These are phyloP conservation scores for Phortica variegata DNA, from an alignment of 1,140 invertebrate genomes.

Conservation along the genomic window DNA sequence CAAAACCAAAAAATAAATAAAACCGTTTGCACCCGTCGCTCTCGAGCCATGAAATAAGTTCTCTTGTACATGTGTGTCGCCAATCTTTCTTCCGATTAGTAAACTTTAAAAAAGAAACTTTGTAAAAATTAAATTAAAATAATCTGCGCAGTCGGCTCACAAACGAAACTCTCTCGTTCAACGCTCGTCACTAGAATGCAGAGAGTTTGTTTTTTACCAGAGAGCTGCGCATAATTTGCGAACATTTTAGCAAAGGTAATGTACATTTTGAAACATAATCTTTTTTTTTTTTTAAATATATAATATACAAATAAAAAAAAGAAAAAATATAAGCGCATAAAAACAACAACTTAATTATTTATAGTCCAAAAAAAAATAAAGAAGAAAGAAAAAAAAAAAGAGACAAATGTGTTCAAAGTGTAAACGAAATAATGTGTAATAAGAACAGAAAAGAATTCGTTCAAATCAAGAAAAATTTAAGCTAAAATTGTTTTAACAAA, in stretches of 20 bases:
- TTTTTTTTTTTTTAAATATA: slow-evolving; percentile 39
- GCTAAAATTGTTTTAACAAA: slow-evolving; percentile 1
- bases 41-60: too few relatives aligned
- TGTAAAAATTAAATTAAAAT: too few relatives aligned
- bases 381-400: slow-evolving; percentile 28
- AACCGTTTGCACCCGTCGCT: too few relatives aligned
- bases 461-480: too few relatives aligned
- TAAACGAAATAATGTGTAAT: slow-evolving; percentile 32
- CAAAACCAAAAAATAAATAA: too few relatives aligned
- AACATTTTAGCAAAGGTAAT: slow-evolving; percentile 49
- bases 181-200: slow-evolving; percentile 9
- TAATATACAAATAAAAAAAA: slow-evolving; percentile 14
- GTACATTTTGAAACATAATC: slow-evolving; percentile 55
- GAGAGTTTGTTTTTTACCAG: slow-evolving; percentile 51
- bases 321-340: background rate
- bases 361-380: slow-evolving; percentile 18
- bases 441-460: too few relatives aligned
- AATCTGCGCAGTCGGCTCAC: background rate
- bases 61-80: too few relatives aligned
- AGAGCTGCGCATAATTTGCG: slow-evolving; percentile 41
- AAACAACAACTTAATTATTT: too few relatives aligned
- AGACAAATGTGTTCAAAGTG: slow-evolving; percentile 53
- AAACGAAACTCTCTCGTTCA: background rate
- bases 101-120: too few relatives aligned
- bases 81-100: too few relatives aligned